Base-by-base conservation (phyloP, 2,888 invertebrate genomes). In the Hanleya hanleyi region DNA sequence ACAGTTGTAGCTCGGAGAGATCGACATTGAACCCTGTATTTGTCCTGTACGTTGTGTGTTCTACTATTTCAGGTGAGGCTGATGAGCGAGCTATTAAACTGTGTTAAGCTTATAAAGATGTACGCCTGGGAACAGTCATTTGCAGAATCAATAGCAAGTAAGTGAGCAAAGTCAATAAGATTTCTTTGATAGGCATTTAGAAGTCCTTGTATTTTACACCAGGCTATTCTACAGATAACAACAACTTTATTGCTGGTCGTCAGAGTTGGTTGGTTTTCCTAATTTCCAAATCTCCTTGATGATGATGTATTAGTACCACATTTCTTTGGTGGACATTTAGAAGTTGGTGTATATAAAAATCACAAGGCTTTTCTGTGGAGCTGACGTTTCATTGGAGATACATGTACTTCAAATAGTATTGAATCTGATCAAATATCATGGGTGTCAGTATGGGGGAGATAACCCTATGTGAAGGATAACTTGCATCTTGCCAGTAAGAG, bases 91-190 rank as follows among this genome's bases (percentile, higher is more conserved):
- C 90, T 93, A 18, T 88, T 94, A 18, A 91, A 91, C 36, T 92
- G 91, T 81, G 92, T 94, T 57, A 93, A 93, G 83, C 88, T 93
- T 33, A 93, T 94, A 73, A 94, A 94, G 88, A 92, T 94, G 91
- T 93, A 93, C 86, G 93, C 93, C 0, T 94, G 94, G 93, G 94
- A 94, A 83, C 91, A 92, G 76, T 91, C 92, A 70, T 93, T 94
- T 83, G 89, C 92, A 61, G 87, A 91, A 62, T 81, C 81, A 51
- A 87, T 89, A 29, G 71, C 84, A 77, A 83, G 89, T 88, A 69
- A 49, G 51, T 68, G 33, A 35, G 7, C 9, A 26, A 9, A 7
- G 37, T 12, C 15, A 67, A 7, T n/a, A 18, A 41, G 12, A 5
- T n/a, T n/a, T n/a, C n/a, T n/a, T 18, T 62, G 12, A 41, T 41